Conservation (phyloP, 1,140 invertebrate genomes). For the Steinernema khuongi region DNA sequence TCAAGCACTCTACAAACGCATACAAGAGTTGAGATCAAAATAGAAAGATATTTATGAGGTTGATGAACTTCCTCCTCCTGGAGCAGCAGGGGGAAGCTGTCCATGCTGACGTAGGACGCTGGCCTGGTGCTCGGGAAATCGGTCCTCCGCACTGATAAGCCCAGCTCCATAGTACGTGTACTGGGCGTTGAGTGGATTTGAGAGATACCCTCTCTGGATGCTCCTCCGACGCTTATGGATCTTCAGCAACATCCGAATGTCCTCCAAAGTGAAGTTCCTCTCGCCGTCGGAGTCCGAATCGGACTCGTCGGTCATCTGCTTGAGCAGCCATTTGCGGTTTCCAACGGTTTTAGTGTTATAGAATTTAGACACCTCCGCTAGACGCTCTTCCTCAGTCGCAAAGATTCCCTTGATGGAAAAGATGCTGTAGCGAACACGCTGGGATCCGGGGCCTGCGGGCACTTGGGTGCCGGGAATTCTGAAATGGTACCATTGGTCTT, state of each 20-base stretch:
- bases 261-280: constrained; percentile 39
- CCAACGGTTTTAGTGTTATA: constrained; percentile 38
- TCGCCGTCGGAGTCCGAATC: constrained; percentile 48
- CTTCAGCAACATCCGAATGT: constrained; percentile 42
- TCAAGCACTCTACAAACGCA: no score
- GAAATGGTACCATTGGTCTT: no score
- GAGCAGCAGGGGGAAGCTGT: no score
- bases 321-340: constrained; percentile 44
- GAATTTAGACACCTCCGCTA: constrained; percentile 32
- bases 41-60: no score
- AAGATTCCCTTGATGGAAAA: constrained; percentile 37
- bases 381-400: constrained; percentile 29
- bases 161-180: constrained; percentile 51
- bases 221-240: constrained; percentile 41
- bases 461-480: constrained; percentile 45
- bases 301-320: constrained; percentile 46
- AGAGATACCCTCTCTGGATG: constrained; percentile 46
- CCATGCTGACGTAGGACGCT: constrained; percentile 6
- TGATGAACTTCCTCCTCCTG: no score
- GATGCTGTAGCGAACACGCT: constrained; percentile 42
- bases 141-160: constrained; percentile 37
- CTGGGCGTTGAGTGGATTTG: constrained; percentile 42
- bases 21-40: no score
- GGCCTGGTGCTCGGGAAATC: constrained; percentile 42
- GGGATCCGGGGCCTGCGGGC: constrained; percentile 21